Conservation (phyloP, 2,797 vertebrate genomes). For the Brachyrhaphis roseni region DNA sequence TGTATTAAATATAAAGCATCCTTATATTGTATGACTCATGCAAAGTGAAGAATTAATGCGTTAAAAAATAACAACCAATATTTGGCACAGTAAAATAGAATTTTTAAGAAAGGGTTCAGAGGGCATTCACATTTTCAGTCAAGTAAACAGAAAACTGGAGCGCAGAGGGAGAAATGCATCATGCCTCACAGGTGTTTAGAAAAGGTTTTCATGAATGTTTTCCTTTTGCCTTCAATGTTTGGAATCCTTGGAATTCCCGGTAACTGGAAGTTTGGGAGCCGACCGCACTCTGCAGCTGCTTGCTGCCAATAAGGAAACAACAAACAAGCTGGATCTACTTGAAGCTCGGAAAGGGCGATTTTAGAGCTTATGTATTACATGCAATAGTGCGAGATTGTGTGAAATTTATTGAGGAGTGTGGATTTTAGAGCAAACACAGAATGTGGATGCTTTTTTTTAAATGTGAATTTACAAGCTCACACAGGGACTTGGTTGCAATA, state of each 20-base stretch:
- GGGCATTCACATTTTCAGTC: neutral
- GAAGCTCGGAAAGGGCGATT: neutral
- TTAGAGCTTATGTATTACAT: slow-evolving; percentile 4
- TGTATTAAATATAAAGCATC: neutral
- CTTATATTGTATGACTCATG: neutral
- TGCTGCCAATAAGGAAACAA: slow-evolving; percentile 25
- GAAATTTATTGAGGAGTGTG: slow-evolving; percentile 6
- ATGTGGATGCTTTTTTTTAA: slow-evolving; percentile 3
- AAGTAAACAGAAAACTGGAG: neutral
- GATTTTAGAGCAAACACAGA: neutral
- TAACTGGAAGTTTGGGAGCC: slow-evolving; percentile 3
- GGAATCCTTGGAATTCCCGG: slow-evolving; percentile 19
- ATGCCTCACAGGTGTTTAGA: slow-evolving; percentile 10
- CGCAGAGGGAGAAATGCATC: neutral
- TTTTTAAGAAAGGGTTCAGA: neutral
- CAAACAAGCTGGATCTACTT: neutral
- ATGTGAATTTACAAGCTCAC: slow-evolving; percentile 43
- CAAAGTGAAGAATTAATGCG: neutral
- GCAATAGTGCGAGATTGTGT: neutral
- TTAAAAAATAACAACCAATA: neutral
- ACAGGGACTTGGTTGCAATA: slow-evolving; percentile 19
- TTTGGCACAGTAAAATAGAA: neutral
- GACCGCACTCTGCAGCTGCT: slow-evolving; percentile 17
- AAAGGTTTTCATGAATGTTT: slow-evolving; percentile 29
- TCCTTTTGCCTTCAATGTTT: slow-evolving; percentile 25